Evolutionary conservation across 2,888 invertebrate genomes (phyloP).

Genomic region (Eristalis intricaria): DNA sequence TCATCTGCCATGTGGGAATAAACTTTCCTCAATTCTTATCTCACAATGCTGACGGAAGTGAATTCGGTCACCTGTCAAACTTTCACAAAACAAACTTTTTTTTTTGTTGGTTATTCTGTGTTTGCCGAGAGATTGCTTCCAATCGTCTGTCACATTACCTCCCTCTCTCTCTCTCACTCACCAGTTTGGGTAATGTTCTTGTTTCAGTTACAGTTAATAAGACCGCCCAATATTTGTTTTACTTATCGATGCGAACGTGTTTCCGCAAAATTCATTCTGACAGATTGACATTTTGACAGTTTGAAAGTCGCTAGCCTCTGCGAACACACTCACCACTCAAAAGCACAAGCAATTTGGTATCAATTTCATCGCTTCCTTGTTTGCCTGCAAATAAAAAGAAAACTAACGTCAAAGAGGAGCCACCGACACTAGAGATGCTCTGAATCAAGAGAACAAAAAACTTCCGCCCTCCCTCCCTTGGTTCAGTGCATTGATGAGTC

Average conservation of each 20-base stretch:
- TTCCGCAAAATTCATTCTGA: background rate
- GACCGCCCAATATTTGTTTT: background rate
- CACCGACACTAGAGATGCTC: too few relatives aligned
- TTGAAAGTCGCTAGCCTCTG: background rate
- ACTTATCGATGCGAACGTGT: background rate
- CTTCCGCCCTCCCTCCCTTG: too few relatives aligned
- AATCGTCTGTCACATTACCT: too few relatives aligned
- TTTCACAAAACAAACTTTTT: background rate
- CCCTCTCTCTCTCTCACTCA: background rate
- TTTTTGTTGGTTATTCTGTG: background rate
- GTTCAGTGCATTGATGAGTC: background rate
- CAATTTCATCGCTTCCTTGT: background rate
- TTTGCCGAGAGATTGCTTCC: background rate
- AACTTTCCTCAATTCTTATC: background rate
- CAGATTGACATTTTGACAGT: constrained; percentile 43
- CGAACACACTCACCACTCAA: background rate
- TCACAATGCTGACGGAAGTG: background rate
- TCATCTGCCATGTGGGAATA: background rate
- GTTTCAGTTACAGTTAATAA: background rate
- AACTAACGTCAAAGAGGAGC: too few relatives aligned
- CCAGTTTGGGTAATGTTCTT: background rate
- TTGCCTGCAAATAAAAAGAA: background rate
- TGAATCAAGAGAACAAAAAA: too few relatives aligned
- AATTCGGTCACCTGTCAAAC: background rate
- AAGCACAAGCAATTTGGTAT: background rate